Evolutionary conservation across 2,797 vertebrate genomes (phyloP).

Genomic region (Clarias platycephalus): DNA sequence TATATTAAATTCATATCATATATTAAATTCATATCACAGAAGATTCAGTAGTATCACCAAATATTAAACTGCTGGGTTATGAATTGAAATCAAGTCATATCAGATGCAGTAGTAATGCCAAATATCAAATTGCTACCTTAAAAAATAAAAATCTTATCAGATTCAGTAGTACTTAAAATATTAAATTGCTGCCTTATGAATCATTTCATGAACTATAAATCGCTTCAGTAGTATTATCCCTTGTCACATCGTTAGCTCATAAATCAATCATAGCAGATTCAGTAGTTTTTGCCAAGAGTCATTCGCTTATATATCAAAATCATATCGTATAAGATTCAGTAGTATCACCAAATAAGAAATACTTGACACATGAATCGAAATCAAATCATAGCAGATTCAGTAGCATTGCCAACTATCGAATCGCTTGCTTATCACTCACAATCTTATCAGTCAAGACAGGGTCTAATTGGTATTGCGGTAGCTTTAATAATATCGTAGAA

Average conservation of each 20-base stretch:
- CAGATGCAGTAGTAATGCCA: not conserved
- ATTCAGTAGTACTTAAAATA: not conserved
- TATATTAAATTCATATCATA: not conserved
- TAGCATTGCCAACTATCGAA: not conserved
- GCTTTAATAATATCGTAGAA: not conserved
- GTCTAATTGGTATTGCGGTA: no score
- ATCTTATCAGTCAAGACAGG: no score
- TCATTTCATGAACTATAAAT: not conserved
- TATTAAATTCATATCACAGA: not conserved
- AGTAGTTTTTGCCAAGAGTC: not conserved
- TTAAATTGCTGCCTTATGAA: not conserved
- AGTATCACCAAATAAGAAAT: not conserved
- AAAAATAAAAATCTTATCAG: not conserved
- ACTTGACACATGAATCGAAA: not conserved
- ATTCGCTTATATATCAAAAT: not conserved
- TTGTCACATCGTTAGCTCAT: not conserved
- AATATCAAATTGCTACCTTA: not conserved
- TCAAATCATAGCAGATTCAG: not conserved
- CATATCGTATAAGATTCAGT: not conserved
- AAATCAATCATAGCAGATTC: not conserved
- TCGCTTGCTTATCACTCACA: accelerated
- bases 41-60: not conserved
- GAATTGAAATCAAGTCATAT: not conserved
- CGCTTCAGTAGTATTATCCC: not conserved
- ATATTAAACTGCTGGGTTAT: not conserved